Conservation (phyloP, 2,888 invertebrate species). For the Loripinus fragilis region DNA sequence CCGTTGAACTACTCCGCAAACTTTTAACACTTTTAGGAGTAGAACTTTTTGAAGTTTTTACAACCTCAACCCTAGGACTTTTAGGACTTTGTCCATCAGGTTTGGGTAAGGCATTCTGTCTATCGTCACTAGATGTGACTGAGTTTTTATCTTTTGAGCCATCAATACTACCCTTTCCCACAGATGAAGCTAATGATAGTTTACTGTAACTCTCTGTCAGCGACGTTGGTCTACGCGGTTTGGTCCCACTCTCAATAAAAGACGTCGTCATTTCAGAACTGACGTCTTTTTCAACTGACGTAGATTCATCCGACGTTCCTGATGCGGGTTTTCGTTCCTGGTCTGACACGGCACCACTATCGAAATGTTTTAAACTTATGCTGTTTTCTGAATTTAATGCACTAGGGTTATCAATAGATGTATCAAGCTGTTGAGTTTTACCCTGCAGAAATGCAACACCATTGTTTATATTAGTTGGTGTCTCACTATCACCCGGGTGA, state of each 20-base stretch:
- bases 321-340: conserved; percentile 66
- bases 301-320: conserved; percentile 67
- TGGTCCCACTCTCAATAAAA: conserved; percentile 66
- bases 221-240: conserved; percentile 73
- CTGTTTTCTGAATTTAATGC: not conserved
- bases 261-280: conserved; percentile 68
- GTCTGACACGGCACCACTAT: conserved; percentile 26
- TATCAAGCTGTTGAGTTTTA: not conserved
- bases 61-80: conserved; percentile 62
- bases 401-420: not conserved
- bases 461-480: conserved; percentile 56
- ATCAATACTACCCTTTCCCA: conserved; percentile 37
- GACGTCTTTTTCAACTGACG: conserved; percentile 55
- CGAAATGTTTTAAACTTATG: conserved; percentile 19
- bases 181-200: conserved; percentile 52
- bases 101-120: conserved; percentile 73
- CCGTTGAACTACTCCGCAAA: conserved; percentile 58
- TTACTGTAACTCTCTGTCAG: conserved; percentile 71
- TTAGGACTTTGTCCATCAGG: conserved; percentile 80
- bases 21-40: conserved; percentile 69
- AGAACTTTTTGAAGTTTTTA: conserved; percentile 55
- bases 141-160: conserved; percentile 51
- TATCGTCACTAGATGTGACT: conserved; percentile 61
- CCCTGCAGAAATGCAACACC: conserved; percentile 15
- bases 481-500: conserved; percentile 47